phyloP scores from a whole-genome alignment of 2,113 vertebrate genomes.

The Gadus chalcogrammus region DNA sequence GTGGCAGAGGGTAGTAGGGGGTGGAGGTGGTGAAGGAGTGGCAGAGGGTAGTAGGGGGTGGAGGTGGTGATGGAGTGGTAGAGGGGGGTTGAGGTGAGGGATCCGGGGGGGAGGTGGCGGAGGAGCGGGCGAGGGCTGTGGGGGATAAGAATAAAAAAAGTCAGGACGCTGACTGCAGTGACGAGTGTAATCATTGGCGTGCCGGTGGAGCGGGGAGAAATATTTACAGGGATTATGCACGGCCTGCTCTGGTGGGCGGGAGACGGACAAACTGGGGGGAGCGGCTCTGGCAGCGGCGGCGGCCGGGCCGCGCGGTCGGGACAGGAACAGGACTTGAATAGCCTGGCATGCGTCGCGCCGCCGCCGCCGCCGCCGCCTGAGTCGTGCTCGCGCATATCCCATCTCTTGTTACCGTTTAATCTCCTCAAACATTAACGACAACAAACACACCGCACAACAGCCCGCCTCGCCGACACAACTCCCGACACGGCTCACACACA shows the following conservation, averaged over 20 bases:
- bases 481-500: too few species aligned
- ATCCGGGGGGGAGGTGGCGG: background rate
- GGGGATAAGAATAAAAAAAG: too few species aligned
- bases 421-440: too few species aligned
- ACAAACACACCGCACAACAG: too few species aligned
- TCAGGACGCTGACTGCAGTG: too few species aligned
- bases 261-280: background rate
- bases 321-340: conserved; percentile 1
- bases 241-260: background rate
- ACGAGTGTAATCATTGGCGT: too few species aligned
- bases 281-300: background rate
- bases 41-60: background rate
- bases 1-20: background rate
- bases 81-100: background rate
- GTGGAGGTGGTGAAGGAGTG: background rate
- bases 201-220: background rate
- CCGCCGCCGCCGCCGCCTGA: background rate
- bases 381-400: conserved; percentile 1
- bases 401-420: background rate
- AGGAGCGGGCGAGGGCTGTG: background rate
- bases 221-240: conserved; percentile 14
- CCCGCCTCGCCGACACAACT: too few species aligned
- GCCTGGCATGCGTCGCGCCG: conserved; percentile 3
- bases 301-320: background rate
- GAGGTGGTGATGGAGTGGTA: too few species aligned